Evolutionary conservation across 2,888 invertebrate genomes (phyloP), one percentile per base, ranked within the genome.

Genomic region (Lacanobia wlatinum): DNA sequence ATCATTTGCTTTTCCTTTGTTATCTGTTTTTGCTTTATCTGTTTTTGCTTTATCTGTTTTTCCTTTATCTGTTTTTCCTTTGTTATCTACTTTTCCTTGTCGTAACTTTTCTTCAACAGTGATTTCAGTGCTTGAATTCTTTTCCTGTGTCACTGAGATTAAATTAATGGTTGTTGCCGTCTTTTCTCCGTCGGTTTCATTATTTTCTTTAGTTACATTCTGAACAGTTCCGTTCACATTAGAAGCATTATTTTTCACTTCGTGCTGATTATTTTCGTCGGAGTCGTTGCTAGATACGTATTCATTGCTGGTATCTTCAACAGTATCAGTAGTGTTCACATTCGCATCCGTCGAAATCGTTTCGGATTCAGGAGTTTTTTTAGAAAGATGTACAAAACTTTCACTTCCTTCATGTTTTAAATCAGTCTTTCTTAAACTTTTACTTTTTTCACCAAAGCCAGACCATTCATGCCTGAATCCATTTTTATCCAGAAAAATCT

Each of bases 391-490:
- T 53, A 56, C 56, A 1, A n/a, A 46, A 53, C 16, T 53, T 34
- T 2, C 52, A 38, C 18, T 40, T 0, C 34, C 43, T 14, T 14
- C 4, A 38, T 56, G 18, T 55, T 59, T 70, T 38, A 46, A 28
- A 59, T 86, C 85, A 55, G 88, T 76, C 78, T 91, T 92, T 69
- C 91, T 87, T 10, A 89, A 82, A 76, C 80, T 88, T 60, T 64
- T 38, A 10, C 6, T 70, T 73, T 73, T 67, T 12, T 85, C 58
- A 23, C 88, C 84, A 38, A 93, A 84, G 2, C 89, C 88, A 63
- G 81, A 86, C 95, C 95, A 95, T 40, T 77, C 85, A 84, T 95
- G 95, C 73, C 93, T 87, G 2, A 94, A 89, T 0, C 95, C 94
- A 71, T 94, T 92, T 9, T 87, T 82, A 65, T 95, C 95, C 1